Percentiles rank a stretch among this genome's conserved stretches.
Conservation (phyloP, 2,113 vertebrate species). For the Xenus cinereus region DNA sequence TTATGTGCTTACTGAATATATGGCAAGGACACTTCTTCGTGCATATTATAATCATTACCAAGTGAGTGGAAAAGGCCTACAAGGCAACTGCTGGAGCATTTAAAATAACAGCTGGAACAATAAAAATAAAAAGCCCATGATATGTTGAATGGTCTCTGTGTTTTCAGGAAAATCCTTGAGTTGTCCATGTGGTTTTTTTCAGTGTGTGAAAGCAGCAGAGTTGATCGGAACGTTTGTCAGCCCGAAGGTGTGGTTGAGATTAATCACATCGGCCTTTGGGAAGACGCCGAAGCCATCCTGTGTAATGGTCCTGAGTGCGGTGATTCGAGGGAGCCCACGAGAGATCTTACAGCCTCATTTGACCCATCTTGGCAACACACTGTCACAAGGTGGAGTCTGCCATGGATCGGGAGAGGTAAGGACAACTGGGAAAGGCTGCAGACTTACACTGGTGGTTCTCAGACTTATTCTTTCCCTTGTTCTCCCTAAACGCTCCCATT, state of each 20-base stretch:
- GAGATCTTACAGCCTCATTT: constrained; percentile 81
- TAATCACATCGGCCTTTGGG: constrained; percentile 78
- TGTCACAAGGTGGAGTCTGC: constrained; percentile 78
- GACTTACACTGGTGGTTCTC: background rate
- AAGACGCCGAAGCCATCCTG: constrained; percentile 75
- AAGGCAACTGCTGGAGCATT: constrained; percentile 20
- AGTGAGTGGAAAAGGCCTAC: background rate
- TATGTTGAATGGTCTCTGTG: background rate
- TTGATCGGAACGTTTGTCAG: constrained; percentile 87
- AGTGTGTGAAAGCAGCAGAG: constrained; percentile 85
- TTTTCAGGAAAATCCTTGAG: background rate
- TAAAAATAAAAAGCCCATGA: background rate
- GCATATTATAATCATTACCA: background rate
- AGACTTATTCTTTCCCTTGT: background rate
- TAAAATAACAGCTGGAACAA: background rate
- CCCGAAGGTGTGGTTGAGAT: constrained; percentile 85
- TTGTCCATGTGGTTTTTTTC: background rate
- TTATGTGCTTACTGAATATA: background rate
- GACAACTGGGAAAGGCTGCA: background rate
- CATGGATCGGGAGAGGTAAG: constrained; percentile 87
- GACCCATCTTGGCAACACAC: constrained; percentile 57
- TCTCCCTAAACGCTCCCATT: background rate
- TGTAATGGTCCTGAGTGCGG: constrained; percentile 82
- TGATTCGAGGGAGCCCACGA: constrained; percentile 80
- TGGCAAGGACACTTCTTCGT: constrained; percentile 3